These are phyloP conservation scores for Zaprionus lachaisei DNA, from an alignment of 1,140 invertebrate genomes.

Conservation along the genomic window DNA sequence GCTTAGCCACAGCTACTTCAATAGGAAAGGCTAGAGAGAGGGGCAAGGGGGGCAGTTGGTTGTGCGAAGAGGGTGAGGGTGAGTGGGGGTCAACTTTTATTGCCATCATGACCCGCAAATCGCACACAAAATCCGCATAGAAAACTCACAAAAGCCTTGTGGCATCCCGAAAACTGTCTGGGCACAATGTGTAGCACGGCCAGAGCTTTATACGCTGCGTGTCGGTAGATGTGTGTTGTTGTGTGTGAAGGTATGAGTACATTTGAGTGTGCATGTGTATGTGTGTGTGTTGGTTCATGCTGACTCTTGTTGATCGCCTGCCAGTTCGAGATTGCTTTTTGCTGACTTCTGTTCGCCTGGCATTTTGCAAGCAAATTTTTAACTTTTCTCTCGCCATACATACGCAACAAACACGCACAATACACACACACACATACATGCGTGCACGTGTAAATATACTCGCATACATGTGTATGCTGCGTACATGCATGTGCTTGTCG, in stretches of 20 bases:
- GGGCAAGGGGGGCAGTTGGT: neutral
- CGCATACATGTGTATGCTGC: neutral
- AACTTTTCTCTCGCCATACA: slow-evolving; percentile 37
- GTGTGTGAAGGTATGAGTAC: slow-evolving; percentile 2
- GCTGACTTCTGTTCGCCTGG: slow-evolving; percentile 47
- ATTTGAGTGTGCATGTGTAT: neutral
- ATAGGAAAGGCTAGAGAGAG: neutral
- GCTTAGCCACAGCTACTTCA: neutral
- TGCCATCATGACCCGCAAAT: slow-evolving; percentile 58
- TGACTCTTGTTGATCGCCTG: slow-evolving; percentile 32
- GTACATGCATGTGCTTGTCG: slow-evolving; percentile 11
- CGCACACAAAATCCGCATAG: slow-evolving; percentile 52
- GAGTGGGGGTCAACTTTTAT: slow-evolving; percentile 40
- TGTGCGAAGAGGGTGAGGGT: neutral
- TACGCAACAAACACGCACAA: slow-evolving; percentile 41
- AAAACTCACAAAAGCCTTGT: slow-evolving; percentile 47
- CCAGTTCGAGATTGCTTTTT: neutral
- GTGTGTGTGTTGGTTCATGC: slow-evolving; percentile 9
- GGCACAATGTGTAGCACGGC: slow-evolving; percentile 20
- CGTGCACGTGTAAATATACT: neutral
- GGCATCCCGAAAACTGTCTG: slow-evolving; percentile 35
- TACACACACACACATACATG: slow-evolving; percentile 9
- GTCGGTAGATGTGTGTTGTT: neutral
- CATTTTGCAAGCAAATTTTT: slow-evolving; percentile 57
- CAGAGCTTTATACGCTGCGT: slow-evolving; percentile 21